Percentiles rank a stretch among this genome's conserved stretches.
Conservation (phyloP, 2,888 invertebrate genomes). For the Agrochola lota region DNA sequence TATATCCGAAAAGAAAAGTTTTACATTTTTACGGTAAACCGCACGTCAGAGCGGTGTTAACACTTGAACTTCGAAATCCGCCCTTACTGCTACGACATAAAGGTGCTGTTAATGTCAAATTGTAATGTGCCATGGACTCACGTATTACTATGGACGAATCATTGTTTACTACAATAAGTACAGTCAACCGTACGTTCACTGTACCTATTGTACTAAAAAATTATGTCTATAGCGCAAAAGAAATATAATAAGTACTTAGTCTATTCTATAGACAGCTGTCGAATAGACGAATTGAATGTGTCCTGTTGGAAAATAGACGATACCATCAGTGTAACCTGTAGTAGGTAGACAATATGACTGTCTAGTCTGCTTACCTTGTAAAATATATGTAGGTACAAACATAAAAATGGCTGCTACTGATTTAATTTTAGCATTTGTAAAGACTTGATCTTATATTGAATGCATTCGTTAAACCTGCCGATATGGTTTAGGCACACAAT, state of each 20-base stretch:
- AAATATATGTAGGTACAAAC: background rate
- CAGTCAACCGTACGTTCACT: background rate
- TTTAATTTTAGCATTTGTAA: conserved; percentile 12
- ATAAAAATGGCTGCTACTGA: background rate
- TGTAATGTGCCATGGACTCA: background rate
- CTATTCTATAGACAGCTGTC: background rate
- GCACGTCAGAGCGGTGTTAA: background rate
- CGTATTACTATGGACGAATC: background rate
- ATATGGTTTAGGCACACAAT: conserved; percentile 7
- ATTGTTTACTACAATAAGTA: background rate
- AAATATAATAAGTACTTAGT: background rate
- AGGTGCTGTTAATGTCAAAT: background rate
- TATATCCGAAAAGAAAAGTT: background rate
- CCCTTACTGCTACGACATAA: background rate
- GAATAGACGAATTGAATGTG: background rate
- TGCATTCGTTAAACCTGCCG: background rate
- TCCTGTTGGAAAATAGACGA: background rate
- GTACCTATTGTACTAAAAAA: too few species aligned
- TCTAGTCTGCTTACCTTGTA: background rate
- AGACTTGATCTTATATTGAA: background rate
- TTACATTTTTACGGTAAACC: background rate
- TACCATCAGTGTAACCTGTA: background rate
- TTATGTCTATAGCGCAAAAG: background rate
- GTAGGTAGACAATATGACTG: background rate
- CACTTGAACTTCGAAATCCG: background rate